Conservation (phyloP, 2,888 invertebrate species). For the Agrochola circellaris region DNA sequence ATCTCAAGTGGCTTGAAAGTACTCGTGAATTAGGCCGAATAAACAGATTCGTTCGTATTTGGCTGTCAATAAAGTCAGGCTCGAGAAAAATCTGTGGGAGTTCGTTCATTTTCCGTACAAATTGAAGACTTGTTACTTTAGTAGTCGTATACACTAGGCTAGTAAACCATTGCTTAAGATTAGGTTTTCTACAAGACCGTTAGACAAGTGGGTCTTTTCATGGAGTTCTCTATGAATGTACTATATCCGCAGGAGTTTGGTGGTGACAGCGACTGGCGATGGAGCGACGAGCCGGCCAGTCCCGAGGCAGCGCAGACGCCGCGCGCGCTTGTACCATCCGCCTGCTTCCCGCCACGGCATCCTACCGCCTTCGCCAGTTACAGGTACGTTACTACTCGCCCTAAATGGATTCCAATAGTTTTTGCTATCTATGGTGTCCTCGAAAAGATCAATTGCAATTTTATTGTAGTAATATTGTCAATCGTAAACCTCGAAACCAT, state of each 20-base stretch:
- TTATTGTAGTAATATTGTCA: too few relatives aligned
- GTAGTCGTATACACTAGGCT: too few relatives aligned
- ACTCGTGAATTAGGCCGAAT: conserved; percentile 23
- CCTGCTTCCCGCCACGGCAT: conserved; percentile 84
- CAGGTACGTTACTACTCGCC: conserved; percentile 70
- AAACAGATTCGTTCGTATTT: conserved; percentile 26
- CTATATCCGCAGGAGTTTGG: conserved; percentile 68
- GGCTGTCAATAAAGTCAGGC: background rate
- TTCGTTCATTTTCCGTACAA: background rate
- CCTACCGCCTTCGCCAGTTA: conserved; percentile 81
- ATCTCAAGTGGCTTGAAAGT: conserved; percentile 1
- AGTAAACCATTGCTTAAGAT: background rate
- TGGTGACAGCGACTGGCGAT: conserved; percentile 77
- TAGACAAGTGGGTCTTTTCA: background rate
- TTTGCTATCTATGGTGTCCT: too few relatives aligned
- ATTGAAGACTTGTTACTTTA: background rate
- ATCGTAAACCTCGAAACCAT: too few relatives aligned
- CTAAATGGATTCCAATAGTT: background rate
- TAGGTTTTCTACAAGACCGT: background rate
- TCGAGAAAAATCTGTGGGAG: background rate
- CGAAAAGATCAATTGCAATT: too few relatives aligned
- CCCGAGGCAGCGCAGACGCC: conserved; percentile 86
- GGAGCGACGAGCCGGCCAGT: conserved; percentile 82
- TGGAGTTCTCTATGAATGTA: background rate
- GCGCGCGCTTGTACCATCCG: conserved; percentile 81